Evolutionary conservation across 2,888 invertebrate genomes (phyloP), one percentile per base, ranked within the genome.

Genomic region (Platycheirus rosarum): DNA sequence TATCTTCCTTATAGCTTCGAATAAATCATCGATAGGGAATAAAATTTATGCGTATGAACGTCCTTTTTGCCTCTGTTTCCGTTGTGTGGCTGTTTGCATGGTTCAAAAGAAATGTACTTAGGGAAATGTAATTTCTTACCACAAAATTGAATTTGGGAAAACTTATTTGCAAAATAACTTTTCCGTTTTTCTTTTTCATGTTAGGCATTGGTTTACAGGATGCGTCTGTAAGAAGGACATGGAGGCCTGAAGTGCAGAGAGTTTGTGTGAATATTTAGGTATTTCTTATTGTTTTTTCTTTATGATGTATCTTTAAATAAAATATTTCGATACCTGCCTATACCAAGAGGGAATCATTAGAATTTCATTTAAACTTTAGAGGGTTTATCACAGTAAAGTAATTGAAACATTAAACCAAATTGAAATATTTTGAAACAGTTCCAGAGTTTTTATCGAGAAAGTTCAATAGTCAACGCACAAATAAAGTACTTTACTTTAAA

Each of bases 21-120:
- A 82, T 68, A 46, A 60, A 70, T 70, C 76, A 82, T 71, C 82
- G 66, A 82, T 76, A 29, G 76, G 62, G 62, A 82, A 71, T 82
- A 26, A 57, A 82, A 76, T 76, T 66, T 82, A 82, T 82, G 76
- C 82, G 69, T 69, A 16, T 53, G 70, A 23, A 49, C 48, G 70
- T 57, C 23, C 23, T 57, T 57, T n/a, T 20, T 37, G 16, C 8
- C 23, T 14, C n/a, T 14, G n/a, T 26, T 5, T 4, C 5, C 26
- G 23, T 23, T 18, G 35, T 46, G 48, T 26, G 65, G 14, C 37
- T 57, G 35, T 65, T 71, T 71, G 40, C 42, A 18, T 65, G 35
- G 16, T 44, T 18, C 23, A 57, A 51, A 66, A 37, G 49, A 40
- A 68, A 78, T 62, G 73, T 80, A 60, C 70, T 70, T 75, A 55